These are phyloP conservation scores for Scaptomyza tumidula DNA, from an alignment of 2,888 invertebrate species.

Conservation along the genomic window DNA sequence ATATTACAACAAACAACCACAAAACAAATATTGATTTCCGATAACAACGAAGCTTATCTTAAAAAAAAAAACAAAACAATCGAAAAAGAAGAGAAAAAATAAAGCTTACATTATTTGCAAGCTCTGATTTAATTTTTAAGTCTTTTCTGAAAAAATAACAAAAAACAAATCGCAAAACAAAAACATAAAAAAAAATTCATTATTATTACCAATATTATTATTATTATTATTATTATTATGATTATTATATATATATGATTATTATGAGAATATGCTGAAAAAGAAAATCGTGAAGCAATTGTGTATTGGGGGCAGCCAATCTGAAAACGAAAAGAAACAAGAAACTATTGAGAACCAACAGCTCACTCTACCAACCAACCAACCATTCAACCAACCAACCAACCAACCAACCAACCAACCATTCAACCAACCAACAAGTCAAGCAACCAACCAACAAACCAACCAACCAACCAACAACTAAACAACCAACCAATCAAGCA, in stretches of 20 bases:
- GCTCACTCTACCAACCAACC: slow-evolving; percentile 44
- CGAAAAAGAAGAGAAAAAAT: slow-evolving; percentile 16
- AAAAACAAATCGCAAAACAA: slow-evolving; percentile 23
- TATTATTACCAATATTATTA: slow-evolving; percentile 64
- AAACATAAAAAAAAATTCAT: slow-evolving; percentile 47
- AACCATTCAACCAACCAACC: slow-evolving; percentile 46
- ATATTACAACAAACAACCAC: slow-evolving; percentile 25
- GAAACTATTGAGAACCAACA: slow-evolving; percentile 54
- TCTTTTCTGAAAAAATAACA: slow-evolving; percentile 50
- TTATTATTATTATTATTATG: slow-evolving; percentile 66
- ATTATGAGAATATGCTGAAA: slow-evolving; percentile 79
- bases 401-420: slow-evolving; percentile 36
- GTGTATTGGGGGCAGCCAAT: slow-evolving; percentile 85
- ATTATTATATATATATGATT: slow-evolving; percentile 43
- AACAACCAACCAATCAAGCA: slow-evolving; percentile 22
- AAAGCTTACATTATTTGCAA: slow-evolving; percentile 48
- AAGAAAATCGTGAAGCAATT: slow-evolving; percentile 85
- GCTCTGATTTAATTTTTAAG: slow-evolving; percentile 59
- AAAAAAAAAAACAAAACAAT: slow-evolving; percentile 19
- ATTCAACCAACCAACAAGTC: slow-evolving; percentile 36
- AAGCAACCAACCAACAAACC: slow-evolving; percentile 25
- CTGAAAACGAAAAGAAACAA: slow-evolving; percentile 65
- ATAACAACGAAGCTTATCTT: slow-evolving; percentile 21
- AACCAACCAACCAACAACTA: slow-evolving; percentile 4
- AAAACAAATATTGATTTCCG: slow-evolving; percentile 24